phyloP scores from a whole-genome alignment of 1,140 invertebrate genomes.

The Drosophila lini region DNA sequence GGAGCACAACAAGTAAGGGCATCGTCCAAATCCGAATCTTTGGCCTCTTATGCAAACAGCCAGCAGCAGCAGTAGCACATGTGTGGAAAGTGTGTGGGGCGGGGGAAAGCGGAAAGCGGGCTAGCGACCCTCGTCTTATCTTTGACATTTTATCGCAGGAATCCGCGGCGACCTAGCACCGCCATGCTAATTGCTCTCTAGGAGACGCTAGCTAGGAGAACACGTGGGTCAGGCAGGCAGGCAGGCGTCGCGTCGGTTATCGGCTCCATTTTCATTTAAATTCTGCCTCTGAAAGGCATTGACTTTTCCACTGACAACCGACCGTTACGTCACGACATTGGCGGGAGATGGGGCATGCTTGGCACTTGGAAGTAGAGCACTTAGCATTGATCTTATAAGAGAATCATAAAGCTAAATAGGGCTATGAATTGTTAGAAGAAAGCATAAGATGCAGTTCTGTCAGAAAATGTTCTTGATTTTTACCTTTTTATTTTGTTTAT shows the following conservation, averaged over 20 bases:
- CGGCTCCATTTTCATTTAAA: slow-evolving; percentile 53
- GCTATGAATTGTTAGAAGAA: neutral
- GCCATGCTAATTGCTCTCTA: slow-evolving; percentile 62
- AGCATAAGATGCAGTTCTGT: neutral
- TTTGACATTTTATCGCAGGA: slow-evolving; percentile 49
- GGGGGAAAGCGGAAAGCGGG: slow-evolving; percentile 4
- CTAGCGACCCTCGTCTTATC: slow-evolving; percentile 53
- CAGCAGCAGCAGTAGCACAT: slow-evolving; percentile 7
- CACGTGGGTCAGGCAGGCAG: slow-evolving; percentile 59
- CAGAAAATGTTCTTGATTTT: neutral
- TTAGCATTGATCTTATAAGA: neutral
- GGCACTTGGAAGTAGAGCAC: neutral
- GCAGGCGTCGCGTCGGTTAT: slow-evolving; percentile 54
- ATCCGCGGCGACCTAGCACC: slow-evolving; percentile 56
- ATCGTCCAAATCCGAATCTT: slow-evolving; percentile 20
- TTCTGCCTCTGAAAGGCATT: slow-evolving; percentile 31
- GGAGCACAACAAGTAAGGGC: slow-evolving; percentile 75
- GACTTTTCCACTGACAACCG: slow-evolving; percentile 22
- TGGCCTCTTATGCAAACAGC: slow-evolving; percentile 43
- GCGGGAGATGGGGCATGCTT: slow-evolving; percentile 2
- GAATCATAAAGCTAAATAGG: neutral
- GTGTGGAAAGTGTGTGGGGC: slow-evolving; percentile 36
- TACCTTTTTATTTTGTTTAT: neutral
- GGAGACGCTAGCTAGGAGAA: slow-evolving; percentile 36
- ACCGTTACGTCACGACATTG: slow-evolving; percentile 50